Conservation (phyloP, 2,113 vertebrate species). For the Archocentrus centrarchus region DNA sequence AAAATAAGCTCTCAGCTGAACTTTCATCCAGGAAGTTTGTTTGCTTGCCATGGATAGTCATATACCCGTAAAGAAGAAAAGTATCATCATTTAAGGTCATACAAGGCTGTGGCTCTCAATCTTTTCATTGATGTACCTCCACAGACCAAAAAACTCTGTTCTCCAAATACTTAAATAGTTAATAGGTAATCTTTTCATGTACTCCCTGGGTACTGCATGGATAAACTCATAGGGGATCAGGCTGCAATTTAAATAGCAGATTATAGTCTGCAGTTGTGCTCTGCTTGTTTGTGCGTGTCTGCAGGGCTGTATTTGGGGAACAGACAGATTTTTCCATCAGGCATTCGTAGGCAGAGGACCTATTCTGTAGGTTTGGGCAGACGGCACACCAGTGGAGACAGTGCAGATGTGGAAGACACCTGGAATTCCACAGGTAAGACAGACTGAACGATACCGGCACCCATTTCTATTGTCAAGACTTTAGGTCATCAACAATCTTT, state of each 20-base stretch:
- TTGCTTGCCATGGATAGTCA: not conserved
- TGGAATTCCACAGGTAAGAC: constrained; percentile 79
- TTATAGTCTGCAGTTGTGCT: not conserved
- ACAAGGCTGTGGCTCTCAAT: too few relatives aligned
- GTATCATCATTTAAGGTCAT: not conserved
- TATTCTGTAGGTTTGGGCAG: constrained; percentile 76
- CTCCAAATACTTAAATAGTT: too few relatives aligned
- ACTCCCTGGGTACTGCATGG: too few relatives aligned
- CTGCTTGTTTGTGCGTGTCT: constrained; percentile 9
- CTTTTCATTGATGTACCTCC: too few relatives aligned
- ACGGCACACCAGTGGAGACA: constrained; percentile 71
- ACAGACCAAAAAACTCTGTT: too few relatives aligned
- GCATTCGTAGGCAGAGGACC: constrained; percentile 69
- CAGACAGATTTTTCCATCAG: constrained; percentile 47
- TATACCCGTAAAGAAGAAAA: too few relatives aligned
- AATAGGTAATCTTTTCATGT: too few relatives aligned
- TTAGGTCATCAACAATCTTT: constrained; percentile 61
- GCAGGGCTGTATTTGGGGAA: constrained; percentile 72
- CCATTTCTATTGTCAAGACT: constrained; percentile 26
- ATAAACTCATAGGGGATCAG: not conserved
- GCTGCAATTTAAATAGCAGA: not conserved
- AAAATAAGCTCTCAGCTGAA: not conserved
- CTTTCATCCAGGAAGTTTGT: not conserved
- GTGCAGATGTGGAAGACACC: constrained; percentile 74
- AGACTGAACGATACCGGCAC: not conserved